Base-by-base conservation (phyloP, 2,113 vertebrate genomes). In the Rhegmatorhina hoffmannsi region DNA sequence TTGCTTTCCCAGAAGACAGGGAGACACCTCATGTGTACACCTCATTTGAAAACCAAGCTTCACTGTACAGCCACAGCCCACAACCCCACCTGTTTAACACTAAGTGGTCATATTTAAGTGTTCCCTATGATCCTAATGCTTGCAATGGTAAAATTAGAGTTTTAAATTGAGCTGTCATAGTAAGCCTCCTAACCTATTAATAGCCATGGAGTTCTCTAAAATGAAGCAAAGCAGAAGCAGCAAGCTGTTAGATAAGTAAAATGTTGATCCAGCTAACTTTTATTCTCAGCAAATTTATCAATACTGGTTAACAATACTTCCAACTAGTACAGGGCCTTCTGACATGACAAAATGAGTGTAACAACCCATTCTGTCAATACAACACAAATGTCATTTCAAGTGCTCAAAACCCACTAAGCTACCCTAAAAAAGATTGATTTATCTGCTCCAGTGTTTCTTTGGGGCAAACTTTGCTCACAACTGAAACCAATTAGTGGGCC, bases 401-500 rank as follows among this genome's bases (percentile, higher is more conserved):
- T 96, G 96, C 97, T 96, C 93, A 89, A 97, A 96, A 97, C 94
- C 91, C 96, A 97, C 97, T 98, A 98, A 98, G 98, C 97, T 97
- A 96, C 97, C 97, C 97, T 98, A 98, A 98, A 98, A 98, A 98
- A 98, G 98, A 99, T 98, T 97, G 98, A 98, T 98, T 99, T 98
- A 98, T 98, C 98, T 98, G 97, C 98, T 98, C 97, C 97, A 97
- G 93, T 97, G 97, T 98, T 97, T 99, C 98, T 98, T 98, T 97
- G 97, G 97, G 97, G 98, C 98, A 98, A 98, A 98, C 97, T 98
- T 98, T 98, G 98, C 98, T 98, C 97, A 98, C 96, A 98, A 98
- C 98, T 98, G 98, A 99, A 99, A 98, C 97, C 98, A 98, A 98
- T 99, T 98, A 99, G 98, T 91, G 95, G 97, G 97, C 94, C 97